Conservation (phyloP, 2,888 invertebrate species). For the Arge pagana region DNA sequence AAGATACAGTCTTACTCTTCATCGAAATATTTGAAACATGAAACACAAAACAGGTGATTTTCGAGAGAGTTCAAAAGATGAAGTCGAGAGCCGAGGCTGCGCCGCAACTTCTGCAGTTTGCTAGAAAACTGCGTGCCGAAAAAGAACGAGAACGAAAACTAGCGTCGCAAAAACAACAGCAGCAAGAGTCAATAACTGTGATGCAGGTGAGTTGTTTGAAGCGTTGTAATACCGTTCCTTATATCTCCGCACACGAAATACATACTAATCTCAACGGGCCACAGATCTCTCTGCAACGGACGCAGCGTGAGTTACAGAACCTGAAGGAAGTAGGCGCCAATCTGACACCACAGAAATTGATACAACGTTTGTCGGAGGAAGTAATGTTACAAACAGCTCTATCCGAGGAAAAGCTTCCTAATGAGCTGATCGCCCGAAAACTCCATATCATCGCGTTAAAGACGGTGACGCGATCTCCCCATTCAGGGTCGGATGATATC, state of each 20-base stretch:
- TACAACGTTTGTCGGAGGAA: conserved; percentile 77
- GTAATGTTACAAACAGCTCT: conserved; percentile 64
- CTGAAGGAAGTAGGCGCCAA: conserved; percentile 62
- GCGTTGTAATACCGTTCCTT: neutral
- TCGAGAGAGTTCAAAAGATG: conserved; percentile 47
- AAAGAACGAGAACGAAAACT: conserved; percentile 65
- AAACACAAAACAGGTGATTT: conserved; percentile 37
- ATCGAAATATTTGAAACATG: neutral
- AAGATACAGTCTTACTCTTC: neutral
- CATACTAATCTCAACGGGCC: conserved; percentile 49
- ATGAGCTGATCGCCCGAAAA: conserved; percentile 69
- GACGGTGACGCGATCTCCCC: conserved; percentile 45
- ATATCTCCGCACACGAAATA: conserved; percentile 59
- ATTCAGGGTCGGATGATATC: conserved; percentile 49
- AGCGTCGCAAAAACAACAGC: conserved; percentile 63
- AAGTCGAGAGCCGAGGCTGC: conserved; percentile 43
- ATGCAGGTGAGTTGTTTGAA: conserved; percentile 44
- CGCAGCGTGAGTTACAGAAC: conserved; percentile 72
- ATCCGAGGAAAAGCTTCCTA: conserved; percentile 78
- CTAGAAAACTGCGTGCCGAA: conserved; percentile 62
- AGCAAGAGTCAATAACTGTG: conserved; percentile 51
- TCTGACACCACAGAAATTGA: conserved; percentile 68
- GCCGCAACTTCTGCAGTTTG: conserved; percentile 46
- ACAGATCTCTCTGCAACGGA: conserved; percentile 58
- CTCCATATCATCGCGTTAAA: conserved; percentile 73